These are phyloP conservation scores for Muricea muricata DNA, from an alignment of 92 coral and sea anemone genomes.

Conservation along the genomic window DNA sequence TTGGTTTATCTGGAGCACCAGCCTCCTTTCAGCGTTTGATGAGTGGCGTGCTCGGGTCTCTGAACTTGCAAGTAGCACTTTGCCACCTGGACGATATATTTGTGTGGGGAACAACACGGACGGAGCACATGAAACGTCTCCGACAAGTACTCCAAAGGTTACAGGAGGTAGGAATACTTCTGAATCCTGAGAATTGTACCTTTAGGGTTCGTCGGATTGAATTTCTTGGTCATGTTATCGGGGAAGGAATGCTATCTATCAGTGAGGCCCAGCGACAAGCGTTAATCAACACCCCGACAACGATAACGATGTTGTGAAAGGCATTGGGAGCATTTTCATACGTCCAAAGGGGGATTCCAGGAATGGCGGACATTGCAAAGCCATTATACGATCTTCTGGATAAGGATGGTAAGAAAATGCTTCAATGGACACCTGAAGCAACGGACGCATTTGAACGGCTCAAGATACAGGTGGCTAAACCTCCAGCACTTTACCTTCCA, in stretches of 20 bases:
- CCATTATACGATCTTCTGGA: slow-evolving; percentile 22
- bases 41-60: slow-evolving; percentile 10
- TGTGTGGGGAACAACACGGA: slow-evolving; percentile 23
- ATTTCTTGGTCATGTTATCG: slow-evolving; percentile 16
- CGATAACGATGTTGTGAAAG: slow-evolving; percentile 34
- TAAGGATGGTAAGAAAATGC: slow-evolving; percentile 16
- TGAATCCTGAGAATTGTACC: slow-evolving; percentile 24
- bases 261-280: neutral
- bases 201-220: slow-evolving; percentile 12
- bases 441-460: slow-evolving; percentile 15
- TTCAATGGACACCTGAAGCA: slow-evolving; percentile 22
- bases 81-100: slow-evolving; percentile 18
- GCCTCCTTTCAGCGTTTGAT: slow-evolving; percentile 8
- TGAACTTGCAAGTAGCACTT: slow-evolving; percentile 10
- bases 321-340: slow-evolving; percentile 32
- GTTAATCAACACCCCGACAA: slow-evolving; percentile 12
- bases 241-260: slow-evolving; percentile 13
- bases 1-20: slow-evolving; percentile 23
- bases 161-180: slow-evolving; percentile 27
- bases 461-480: slow-evolving; percentile 7
- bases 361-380: slow-evolving; percentile 33
- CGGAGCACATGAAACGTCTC: slow-evolving; percentile 7
- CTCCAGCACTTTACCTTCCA: slow-evolving; percentile 31
- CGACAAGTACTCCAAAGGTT: slow-evolving; percentile 24
- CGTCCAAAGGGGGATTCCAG: slow-evolving; percentile 37